Base-by-base conservation (phyloP, 2,797 vertebrate genomes). In the Takifugu rubripes region DNA sequence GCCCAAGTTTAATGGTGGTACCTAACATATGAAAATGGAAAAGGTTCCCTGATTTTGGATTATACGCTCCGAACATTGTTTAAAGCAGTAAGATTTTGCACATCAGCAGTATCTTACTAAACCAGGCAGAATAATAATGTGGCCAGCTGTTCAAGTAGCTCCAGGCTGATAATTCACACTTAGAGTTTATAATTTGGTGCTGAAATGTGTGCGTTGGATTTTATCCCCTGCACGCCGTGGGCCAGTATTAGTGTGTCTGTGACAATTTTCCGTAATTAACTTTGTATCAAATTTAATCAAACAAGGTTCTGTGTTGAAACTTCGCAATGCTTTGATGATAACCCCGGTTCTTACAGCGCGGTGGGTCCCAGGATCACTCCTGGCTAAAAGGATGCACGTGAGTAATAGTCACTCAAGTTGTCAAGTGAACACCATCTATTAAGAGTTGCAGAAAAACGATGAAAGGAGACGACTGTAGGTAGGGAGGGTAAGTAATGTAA, bases 11-110 rank as follows among this genome's bases (percentile, higher is more conserved):
- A 50, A 58, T 85, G 64, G 74, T 48, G 52, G 21, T 21, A 21
- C 56, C 51, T 24, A 64, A 63, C 81, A 71, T 64, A 69, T 83
- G 72, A 56, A 78, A 64, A 78, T 14, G 54, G 52, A 64, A 65
- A 40, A 45, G 68, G 64, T 61, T 77, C 77, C 68, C 54, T 53
- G 26, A 26, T 81, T 49, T 49, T 59, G 48, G 50, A 58, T 42
- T 61, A 53, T 57, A 40, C 3, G 11, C 36, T 12, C 11, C 3
- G 36, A 12, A 40, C 3, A 40, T 40, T 16, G 33, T n/a, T 64
- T 59, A 1, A 21, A 73, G 53, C 60, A 60, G 68, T 54, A 54
- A 33, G 51, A 60, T 64, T 62, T 78, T 68, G 61, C 51, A 72
- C 59, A 59, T 64, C 44, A 59, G 15, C 40, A 66, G 21, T 21